Evolutionary conservation across 2,113 vertebrate genomes (phyloP), one percentile per base, ranked within the genome.

Genomic region (Clarias batrachus): DNA sequence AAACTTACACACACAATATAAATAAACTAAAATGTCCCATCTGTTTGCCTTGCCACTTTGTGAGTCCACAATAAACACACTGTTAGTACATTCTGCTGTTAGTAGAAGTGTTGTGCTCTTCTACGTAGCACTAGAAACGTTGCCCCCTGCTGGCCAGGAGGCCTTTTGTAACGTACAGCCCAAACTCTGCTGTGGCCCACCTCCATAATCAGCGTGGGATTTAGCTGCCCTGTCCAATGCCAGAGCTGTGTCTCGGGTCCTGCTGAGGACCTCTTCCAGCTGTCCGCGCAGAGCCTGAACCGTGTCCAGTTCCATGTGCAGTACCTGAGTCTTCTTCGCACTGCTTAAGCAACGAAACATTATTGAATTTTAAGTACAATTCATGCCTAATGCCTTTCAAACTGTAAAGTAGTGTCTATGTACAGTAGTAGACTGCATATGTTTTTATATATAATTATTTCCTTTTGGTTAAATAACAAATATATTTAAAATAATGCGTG

Each of bases 101-200:
- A 77, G 85, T 77, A 63, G 78, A 81, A 87, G 88, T 83, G 59
- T 25, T 88, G 65, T 82, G 91, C 81, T 90, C 89, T 81, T 89
- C 91, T 88, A 94, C 80, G 89, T 88, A 91, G 93, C 87, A 41
- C 90, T 94, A 94, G 92, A 88, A 84, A 91, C 73, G 87, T 90
- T 27, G 87, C 91, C 93, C 92, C 82, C 91, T 93, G 94, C 93
- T 91, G 94, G 94, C 96, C 93, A 92, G 94, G 94, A 95, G 95
- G 94, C 96, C 96, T 94, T 95, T 95, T 94, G 90, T 93, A 94
- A 93, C 88, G 37, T 94, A 91, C 90, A 91, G 92, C 89, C 92
- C 94, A 94, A 94, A 94, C 95, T 93, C 93, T 92, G 94, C 96
- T 93, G 94, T 92, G 96, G 95, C 97, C 97, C 97, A 99, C 98